phyloP scores from a whole-genome alignment of 2,113 vertebrate species.

The Eptesicus fuscus region DNA sequence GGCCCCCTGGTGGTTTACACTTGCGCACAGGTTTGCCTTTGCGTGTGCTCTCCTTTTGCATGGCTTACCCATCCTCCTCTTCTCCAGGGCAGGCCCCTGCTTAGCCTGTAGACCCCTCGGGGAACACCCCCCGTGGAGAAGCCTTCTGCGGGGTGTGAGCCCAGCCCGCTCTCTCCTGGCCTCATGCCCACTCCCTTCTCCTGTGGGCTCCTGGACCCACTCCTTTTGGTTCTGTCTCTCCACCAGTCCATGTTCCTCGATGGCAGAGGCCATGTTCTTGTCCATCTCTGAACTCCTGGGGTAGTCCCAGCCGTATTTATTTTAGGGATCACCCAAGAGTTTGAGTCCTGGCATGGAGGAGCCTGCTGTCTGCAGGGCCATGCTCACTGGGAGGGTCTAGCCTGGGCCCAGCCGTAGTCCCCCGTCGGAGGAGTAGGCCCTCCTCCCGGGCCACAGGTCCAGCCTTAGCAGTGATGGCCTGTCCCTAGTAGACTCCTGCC shows the following conservation, averaged over 20 bases:
- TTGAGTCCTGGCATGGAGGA: background rate
- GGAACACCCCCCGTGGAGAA: background rate
- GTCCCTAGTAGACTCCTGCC: accelerated
- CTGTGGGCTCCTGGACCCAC: too few species aligned
- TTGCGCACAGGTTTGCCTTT: background rate
- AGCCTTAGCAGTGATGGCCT: background rate
- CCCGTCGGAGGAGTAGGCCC: background rate
- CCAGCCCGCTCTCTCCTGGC: background rate
- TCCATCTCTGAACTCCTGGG: background rate
- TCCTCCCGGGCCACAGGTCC: background rate
- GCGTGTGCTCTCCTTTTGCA: background rate
- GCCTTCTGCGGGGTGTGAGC: background rate
- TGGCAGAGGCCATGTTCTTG: background rate
- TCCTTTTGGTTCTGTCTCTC: background rate
- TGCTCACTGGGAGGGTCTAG: too few species aligned
- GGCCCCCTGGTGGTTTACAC: background rate
- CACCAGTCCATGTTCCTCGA: background rate
- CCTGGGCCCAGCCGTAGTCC: too few species aligned
- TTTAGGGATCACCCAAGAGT: background rate
- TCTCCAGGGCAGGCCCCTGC: background rate
- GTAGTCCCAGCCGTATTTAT: too few species aligned
- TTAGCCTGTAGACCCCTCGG: background rate
- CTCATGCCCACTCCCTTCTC: background rate
- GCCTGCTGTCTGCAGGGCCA: too few species aligned
- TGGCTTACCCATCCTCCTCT: background rate